A percentile compares a stretch with the other conserved stretches of the same genome.
phyloP scores from a whole-genome alignment of 2,888 invertebrate species.

The Rotaria sp. region DNA sequence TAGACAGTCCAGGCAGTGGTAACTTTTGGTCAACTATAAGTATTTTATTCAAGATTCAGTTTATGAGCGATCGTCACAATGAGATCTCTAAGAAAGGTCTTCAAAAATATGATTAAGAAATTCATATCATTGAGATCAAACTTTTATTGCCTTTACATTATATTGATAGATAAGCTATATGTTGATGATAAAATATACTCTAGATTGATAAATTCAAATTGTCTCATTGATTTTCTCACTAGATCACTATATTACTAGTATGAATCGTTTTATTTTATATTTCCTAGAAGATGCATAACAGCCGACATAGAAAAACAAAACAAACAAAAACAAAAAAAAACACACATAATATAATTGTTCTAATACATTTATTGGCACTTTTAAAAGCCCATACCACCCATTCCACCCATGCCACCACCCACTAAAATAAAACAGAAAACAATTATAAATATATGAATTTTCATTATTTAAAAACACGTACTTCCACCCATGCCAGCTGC shows the following conservation, averaged over 20 bases:
- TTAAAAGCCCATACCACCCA: slow-evolving; percentile 47
- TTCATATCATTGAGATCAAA: no score
- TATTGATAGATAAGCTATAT: no score
- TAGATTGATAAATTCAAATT: no score
- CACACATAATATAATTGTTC: not conserved
- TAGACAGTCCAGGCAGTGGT: no score
- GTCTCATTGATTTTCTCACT: no score
- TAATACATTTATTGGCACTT: not conserved
- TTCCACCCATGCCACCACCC: slow-evolving; percentile 64
- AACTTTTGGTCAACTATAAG: no score
- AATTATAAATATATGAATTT: not conserved
- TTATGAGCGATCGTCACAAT: no score
- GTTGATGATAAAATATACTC: no score
- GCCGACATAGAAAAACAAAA: slow-evolving; percentile 6
- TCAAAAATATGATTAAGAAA: no score
- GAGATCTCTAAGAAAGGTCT: no score
- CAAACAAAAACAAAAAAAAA: not conserved
- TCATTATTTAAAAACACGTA: not conserved
- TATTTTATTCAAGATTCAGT: no score
- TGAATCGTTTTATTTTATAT: not conserved
- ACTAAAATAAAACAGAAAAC: slow-evolving; percentile 46
- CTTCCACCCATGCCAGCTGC: slow-evolving; percentile 60
- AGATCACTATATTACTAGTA: not conserved
- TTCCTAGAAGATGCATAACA: slow-evolving; percentile 15
- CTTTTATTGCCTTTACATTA: no score